Base-by-base conservation (phyloP, 1,140 invertebrate species). In the Dinoponera quadriceps region DNA sequence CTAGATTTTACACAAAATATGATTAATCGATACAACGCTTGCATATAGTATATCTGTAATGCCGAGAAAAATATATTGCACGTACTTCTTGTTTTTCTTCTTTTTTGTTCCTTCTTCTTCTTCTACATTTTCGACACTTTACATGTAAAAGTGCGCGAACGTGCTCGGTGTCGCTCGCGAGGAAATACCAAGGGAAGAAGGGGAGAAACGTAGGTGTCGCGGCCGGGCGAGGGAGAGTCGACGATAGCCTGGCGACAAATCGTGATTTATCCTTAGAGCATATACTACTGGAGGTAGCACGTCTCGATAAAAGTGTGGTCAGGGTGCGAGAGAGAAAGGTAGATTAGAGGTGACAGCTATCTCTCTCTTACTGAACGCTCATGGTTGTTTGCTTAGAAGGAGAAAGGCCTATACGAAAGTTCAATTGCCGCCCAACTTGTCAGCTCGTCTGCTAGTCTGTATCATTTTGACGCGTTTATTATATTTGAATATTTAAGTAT, bases 1-100 rank as follows among this genome's bases (percentile, higher is more conserved):
- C 51, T 88, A 88, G 63, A 75, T 85, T 88, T 44, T 88, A 88
- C 87, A 88, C 88, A 88, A 88, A 88, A 88, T 88, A 88, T 85
- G 87, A 74, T 88, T 88, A 85, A 75, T 88, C 66, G 29, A 59
- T 85, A 88, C 54, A 83, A 85, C 69, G 55, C 29, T 75, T 82
- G 71, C 87, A 59, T 66, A 85, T 66, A 85, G 38, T 77, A 82
- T 75, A 77, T 74, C 59, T 84, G 77, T 77, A 75, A 88, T 78
- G 48, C 51, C 78, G 51, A 85, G 73, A 85, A 87, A 88, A 88
- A 88, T 88, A 88, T 88, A 88, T 88, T 82, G 87, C 83, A 81
- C 71, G 62, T 81, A 60, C 3, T 9, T 44, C 7, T 9, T 44
- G 0, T 9, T 44, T 9, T 44, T 44, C 38, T 44, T 44, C 38